Evolutionary conservation across 2,113 vertebrate genomes (phyloP).

Genomic region (Thermophis baileyi): DNA sequence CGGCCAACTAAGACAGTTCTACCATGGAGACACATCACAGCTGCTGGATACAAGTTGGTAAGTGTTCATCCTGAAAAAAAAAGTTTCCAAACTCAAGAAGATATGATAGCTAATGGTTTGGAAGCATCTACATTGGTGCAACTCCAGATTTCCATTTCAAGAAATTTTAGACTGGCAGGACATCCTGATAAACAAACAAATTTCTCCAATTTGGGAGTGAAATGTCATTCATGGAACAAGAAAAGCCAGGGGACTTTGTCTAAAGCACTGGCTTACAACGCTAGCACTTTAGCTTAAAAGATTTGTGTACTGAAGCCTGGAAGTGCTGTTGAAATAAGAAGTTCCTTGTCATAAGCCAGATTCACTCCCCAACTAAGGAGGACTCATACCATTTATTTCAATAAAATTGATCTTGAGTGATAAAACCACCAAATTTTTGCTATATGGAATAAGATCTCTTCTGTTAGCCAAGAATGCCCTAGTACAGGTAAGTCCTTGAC

Average conservation of each 20-base stretch:
- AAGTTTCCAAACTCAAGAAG: background rate
- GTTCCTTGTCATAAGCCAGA: background rate
- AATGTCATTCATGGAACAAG: background rate
- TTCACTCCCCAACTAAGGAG: background rate
- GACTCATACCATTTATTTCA: background rate
- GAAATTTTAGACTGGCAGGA: background rate
- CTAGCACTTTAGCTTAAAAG: background rate
- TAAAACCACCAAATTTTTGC: background rate
- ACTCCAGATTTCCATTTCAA: background rate
- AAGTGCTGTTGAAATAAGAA: background rate
- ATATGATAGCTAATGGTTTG: background rate
- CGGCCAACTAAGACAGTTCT: background rate
- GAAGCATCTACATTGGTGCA: background rate
- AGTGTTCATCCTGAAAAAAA: background rate
- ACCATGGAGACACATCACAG: background rate
- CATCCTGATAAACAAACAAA: background rate
- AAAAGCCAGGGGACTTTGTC: background rate
- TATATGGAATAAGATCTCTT: background rate
- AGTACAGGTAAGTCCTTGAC: background rate
- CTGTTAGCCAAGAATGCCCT: background rate
- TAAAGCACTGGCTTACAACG: background rate
- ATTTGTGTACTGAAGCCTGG: background rate
- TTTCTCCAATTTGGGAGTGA: background rate
- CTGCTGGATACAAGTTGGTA: background rate
- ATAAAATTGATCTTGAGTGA: background rate